Percentiles rank a stretch among this genome's conserved stretches.
These are phyloP conservation scores for Peromyscus nudipes DNA, from an alignment of 2,797 vertebrate species.

Conservation along the genomic window DNA sequence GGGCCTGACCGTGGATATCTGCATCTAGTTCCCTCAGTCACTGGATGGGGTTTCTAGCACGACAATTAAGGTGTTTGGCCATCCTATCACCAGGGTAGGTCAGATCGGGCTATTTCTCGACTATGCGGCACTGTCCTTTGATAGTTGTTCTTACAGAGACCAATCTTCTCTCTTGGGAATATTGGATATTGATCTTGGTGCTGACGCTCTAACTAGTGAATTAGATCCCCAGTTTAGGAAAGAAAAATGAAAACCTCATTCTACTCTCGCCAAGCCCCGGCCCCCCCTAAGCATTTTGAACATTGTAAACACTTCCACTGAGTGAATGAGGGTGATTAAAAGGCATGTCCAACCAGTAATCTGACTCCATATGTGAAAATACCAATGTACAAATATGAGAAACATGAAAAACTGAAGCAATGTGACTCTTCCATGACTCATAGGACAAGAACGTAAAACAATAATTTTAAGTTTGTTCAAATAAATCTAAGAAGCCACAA, in stretches of 20 bases:
- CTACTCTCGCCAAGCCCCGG: not conserved
- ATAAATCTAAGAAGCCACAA: not conserved
- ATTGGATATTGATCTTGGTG: not conserved
- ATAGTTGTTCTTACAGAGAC: not conserved
- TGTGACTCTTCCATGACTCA: not conserved
- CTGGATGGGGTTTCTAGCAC: too few species aligned
- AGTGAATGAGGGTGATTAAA: not conserved
- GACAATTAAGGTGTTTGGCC: too few species aligned
- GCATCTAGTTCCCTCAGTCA: too few species aligned
- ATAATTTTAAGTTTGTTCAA: not conserved
- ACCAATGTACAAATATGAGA: not conserved
- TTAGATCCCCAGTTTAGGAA: not conserved
- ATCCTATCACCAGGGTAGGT: too few species aligned
- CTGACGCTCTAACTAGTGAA: not conserved
- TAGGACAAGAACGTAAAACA: not conserved
- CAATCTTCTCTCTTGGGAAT: not conserved
- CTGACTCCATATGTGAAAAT: not conserved
- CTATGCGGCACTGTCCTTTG: not conserved
- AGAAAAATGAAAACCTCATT: not conserved
- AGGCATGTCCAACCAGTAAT: not conserved
- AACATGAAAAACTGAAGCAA: not conserved
- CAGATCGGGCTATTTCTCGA: too few species aligned
- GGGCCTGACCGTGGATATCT: too few species aligned
- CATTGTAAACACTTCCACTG: not conserved
- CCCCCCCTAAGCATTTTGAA: not conserved